Evolutionary conservation across 1,140 invertebrate genomes (phyloP).

Genomic region (Cephus cinctus): DNA sequence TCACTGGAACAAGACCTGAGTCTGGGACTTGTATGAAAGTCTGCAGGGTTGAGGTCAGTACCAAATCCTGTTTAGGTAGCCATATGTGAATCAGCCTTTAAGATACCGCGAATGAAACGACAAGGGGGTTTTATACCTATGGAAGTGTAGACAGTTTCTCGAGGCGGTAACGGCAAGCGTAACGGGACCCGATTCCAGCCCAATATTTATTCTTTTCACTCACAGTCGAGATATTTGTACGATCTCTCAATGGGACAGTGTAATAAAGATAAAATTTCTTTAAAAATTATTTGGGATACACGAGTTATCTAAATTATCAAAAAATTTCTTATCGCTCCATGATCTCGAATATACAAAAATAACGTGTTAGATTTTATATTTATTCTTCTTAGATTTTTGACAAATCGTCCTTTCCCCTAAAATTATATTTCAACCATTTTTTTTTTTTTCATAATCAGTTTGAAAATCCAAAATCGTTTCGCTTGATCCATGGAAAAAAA

Average conservation of each 20-base stretch:
- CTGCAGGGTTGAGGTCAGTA: too few species aligned
- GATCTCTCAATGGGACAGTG: too few species aligned
- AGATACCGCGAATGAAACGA: slow-evolving; percentile 24
- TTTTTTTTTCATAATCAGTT: not conserved
- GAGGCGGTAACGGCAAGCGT: slow-evolving; percentile 54
- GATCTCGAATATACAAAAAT: too few species aligned
- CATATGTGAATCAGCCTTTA: slow-evolving; percentile 3
- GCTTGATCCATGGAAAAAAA: not conserved
- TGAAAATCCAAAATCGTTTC: not conserved
- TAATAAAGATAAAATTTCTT: too few species aligned
- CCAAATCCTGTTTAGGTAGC: too few species aligned
- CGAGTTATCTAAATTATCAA: too few species aligned
- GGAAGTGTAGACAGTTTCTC: slow-evolving; percentile 31
- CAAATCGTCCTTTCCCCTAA: not conserved
- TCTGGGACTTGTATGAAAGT: too few species aligned
- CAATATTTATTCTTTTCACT: slow-evolving; percentile 53
- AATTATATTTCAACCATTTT: not conserved
- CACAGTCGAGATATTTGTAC: too few species aligned
- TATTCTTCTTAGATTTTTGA: not conserved
- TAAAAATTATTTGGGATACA: too few species aligned
- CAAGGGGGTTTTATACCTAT: slow-evolving; percentile 21
- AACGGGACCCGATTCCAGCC: slow-evolving; percentile 51
- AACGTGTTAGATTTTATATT: too few species aligned
- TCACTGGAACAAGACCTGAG: too few species aligned
- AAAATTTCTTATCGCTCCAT: too few species aligned